These are phyloP conservation scores for Dissostichus mawsoni DNA, from an alignment of 2,113 vertebrate species.

Conservation along the genomic window DNA sequence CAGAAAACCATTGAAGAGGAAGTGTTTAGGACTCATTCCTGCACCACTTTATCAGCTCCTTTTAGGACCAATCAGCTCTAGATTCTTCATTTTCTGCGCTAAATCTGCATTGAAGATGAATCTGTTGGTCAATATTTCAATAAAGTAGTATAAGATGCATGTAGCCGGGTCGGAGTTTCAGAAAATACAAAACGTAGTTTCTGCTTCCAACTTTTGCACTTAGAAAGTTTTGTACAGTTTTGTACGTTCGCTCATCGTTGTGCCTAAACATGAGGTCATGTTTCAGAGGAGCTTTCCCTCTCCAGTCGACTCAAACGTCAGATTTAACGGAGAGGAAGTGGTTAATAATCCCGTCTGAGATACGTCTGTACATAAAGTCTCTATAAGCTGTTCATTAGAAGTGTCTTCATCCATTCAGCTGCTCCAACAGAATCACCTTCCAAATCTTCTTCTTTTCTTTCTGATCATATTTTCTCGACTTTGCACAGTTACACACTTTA, in stretches of 20 bases:
- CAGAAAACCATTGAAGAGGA: too few relatives aligned
- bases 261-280: conserved; percentile 53
- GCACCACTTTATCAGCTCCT: too few relatives aligned
- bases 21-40: too few relatives aligned
- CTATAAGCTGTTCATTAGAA: conserved; percentile 50
- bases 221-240: conserved; percentile 61
- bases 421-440: conserved; percentile 7
- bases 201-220: conserved; percentile 52
- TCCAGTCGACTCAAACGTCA: not conserved
- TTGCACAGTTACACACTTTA: conserved; percentile 61
- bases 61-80: too few relatives aligned
- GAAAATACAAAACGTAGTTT: conserved; percentile 3
- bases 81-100: too few relatives aligned
- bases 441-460: not conserved
- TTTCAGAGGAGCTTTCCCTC: not conserved
- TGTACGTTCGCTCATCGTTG: conserved; percentile 50
- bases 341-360: not conserved
- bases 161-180: not conserved
- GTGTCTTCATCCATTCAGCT: conserved; percentile 25
- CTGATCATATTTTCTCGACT: conserved; percentile 23
- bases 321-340: not conserved
- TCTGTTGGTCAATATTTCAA: too few relatives aligned
- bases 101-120: too few relatives aligned
- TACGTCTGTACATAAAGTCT: conserved; percentile 47
- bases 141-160: not conserved